These are phyloP conservation scores for Micronycteris hirsuta DNA, from an alignment of 2,113 vertebrate species.

Conservation along the genomic window DNA sequence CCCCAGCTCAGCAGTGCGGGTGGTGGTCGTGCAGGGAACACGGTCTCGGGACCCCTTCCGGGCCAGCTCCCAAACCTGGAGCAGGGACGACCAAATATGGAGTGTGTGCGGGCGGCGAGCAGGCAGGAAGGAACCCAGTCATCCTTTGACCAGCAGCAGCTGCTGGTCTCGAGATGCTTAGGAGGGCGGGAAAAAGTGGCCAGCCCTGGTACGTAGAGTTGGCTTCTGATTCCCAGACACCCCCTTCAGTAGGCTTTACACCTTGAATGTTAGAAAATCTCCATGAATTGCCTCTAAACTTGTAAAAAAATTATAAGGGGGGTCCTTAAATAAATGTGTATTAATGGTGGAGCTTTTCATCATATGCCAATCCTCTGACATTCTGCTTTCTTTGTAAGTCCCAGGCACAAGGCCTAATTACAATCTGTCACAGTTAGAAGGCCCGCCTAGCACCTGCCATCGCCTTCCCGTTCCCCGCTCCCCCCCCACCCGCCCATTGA, in stretches of 20 bases:
- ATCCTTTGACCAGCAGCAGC: background rate
- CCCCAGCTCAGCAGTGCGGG: background rate
- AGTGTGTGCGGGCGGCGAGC: background rate
- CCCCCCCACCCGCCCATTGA: background rate
- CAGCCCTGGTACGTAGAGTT: rapidly evolving
- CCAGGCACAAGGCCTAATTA: background rate
- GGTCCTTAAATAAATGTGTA: background rate
- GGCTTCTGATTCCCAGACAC: background rate
- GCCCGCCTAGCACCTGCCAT: background rate
- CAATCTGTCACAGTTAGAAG: background rate
- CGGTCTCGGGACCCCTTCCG: background rate
- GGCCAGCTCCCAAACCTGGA: background rate
- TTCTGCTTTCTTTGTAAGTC: conserved; percentile 14
- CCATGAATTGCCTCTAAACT: background rate
- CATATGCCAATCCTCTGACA: background rate
- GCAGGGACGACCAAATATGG: conserved; percentile 47
- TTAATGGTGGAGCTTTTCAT: background rate
- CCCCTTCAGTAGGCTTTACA: background rate
- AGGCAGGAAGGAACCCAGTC: background rate
- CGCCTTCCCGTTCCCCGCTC: background rate
- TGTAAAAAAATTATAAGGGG: background rate
- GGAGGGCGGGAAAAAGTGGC: background rate
- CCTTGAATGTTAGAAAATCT: background rate
- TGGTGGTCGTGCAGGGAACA: background rate
- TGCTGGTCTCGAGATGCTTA: background rate